Conservation (phyloP, 2,113 vertebrate species). For the Empidonax traillii region DNA sequence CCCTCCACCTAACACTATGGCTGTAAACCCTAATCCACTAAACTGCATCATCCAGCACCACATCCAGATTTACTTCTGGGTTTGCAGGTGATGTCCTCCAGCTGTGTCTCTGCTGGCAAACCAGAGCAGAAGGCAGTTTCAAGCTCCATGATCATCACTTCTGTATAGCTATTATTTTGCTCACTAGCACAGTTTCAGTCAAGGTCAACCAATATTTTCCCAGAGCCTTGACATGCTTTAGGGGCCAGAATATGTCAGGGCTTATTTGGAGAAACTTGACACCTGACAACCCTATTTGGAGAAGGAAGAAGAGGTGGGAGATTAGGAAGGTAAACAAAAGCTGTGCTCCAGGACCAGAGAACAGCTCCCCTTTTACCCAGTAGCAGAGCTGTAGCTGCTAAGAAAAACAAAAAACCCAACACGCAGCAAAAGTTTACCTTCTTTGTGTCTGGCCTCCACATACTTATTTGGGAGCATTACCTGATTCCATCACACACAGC, state of each 20-base stretch:
- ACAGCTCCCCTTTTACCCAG: neutral
- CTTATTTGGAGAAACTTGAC: neutral
- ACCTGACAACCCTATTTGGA: accelerated
- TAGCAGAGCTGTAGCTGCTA: neutral
- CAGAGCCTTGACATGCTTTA: neutral
- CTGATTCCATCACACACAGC: neutral
- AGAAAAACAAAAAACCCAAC: neutral
- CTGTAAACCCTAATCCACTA: neutral
- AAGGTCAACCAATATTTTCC: neutral
- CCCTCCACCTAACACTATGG: too few species aligned
- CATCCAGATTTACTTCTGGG: neutral
- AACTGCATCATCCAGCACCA: neutral
- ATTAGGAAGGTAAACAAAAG: neutral
- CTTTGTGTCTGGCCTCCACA: neutral
- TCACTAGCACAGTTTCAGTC: neutral
- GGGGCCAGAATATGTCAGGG: neutral
- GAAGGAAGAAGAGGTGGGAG: neutral
- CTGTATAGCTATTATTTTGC: neutral
- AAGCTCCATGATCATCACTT: too few species aligned
- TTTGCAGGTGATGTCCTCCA: neutral
- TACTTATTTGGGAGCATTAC: neutral
- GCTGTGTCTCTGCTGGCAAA: neutral
- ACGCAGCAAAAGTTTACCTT: neutral
- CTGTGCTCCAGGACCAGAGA: neutral
- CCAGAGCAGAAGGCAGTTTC: neutral